Percentiles rank a stretch among this genome's conserved stretches.
Evolutionary conservation across 1,140 invertebrate genomes (phyloP).

Genomic region (Drosophila persimilis): DNA sequence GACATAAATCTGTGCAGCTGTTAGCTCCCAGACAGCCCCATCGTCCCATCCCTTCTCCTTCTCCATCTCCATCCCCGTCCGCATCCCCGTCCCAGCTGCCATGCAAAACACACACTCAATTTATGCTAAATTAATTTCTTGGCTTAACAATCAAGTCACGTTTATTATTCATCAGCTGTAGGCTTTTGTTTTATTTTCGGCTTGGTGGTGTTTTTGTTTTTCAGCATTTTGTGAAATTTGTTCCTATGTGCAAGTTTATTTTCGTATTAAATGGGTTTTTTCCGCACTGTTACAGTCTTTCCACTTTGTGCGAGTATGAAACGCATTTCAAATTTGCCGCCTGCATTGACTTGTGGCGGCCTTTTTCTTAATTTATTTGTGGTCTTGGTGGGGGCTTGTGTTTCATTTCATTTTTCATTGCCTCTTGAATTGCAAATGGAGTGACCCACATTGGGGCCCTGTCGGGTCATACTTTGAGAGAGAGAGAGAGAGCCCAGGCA

Average conservation of each 20-base stretch:
- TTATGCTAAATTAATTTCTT: slow-evolving; percentile 67
- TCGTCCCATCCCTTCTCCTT: not conserved
- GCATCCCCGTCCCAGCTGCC: slow-evolving; percentile 1
- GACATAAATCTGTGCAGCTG: slow-evolving; percentile 14
- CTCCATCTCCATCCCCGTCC: not conserved
- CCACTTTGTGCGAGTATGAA: slow-evolving; percentile 13
- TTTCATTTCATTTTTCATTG: slow-evolving; percentile 65
- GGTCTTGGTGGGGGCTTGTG: slow-evolving; percentile 27
- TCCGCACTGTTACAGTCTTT: slow-evolving; percentile 17
- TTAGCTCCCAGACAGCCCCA: not conserved
- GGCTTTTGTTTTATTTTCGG: slow-evolving; percentile 40
- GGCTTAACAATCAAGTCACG: slow-evolving; percentile 59
- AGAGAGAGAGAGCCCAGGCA: slow-evolving; percentile 8
- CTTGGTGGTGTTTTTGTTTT: slow-evolving; percentile 20
- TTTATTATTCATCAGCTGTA: slow-evolving; percentile 60
- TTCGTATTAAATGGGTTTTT: slow-evolving; percentile 28
- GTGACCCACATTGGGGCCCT: slow-evolving; percentile 63
- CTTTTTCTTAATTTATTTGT: slow-evolving; percentile 68
- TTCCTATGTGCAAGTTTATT: slow-evolving; percentile 11
- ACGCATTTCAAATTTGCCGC: slow-evolving; percentile 52
- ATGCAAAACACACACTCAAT: slow-evolving; percentile 46
- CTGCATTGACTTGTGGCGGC: slow-evolving; percentile 61
- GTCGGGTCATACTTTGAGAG: slow-evolving; percentile 44
- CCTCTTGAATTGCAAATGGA: slow-evolving; percentile 69
- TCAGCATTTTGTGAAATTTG: slow-evolving; percentile 5